Evolutionary conservation across 2,113 vertebrate species (phyloP).

Genomic region (Cyphomyrus discorhynchus): DNA sequence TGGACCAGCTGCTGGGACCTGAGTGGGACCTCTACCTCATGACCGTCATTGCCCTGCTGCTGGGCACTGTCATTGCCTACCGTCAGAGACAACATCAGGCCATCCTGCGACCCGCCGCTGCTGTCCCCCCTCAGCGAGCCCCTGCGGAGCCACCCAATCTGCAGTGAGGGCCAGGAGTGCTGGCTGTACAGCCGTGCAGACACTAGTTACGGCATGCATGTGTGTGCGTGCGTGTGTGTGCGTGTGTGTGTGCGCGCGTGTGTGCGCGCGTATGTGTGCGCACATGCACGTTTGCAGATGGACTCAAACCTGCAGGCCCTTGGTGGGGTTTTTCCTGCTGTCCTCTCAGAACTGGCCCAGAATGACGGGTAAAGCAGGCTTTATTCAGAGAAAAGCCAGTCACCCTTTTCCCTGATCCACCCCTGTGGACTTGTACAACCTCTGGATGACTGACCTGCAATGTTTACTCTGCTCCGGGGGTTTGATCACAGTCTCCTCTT

Average conservation of each 20-base stretch:
- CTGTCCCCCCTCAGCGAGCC: constrained; percentile 39
- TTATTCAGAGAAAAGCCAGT: neutral
- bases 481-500: neutral
- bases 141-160: constrained; percentile 33
- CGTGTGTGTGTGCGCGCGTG: neutral
- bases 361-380: neutral
- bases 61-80: constrained; percentile 94
- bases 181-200: neutral
- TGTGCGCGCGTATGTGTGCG: too few species aligned
- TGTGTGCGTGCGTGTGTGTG: neutral
- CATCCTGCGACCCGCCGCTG: constrained; percentile 49
- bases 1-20: constrained; percentile 92
- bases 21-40: constrained; percentile 99
- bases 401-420: neutral
- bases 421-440: neutral
- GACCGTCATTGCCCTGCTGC: constrained; percentile 88
- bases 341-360: neutral
- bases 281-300: neutral
- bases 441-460: neutral
- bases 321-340: neutral
- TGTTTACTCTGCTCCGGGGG: neutral
- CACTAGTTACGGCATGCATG: neutral
- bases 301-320: neutral
- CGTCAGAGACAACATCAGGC: constrained; percentile 91
- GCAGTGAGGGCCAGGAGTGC: constrained; percentile 6